Base-by-base conservation (phyloP, 2,888 invertebrate species). In the Eucera pruinosa region DNA sequence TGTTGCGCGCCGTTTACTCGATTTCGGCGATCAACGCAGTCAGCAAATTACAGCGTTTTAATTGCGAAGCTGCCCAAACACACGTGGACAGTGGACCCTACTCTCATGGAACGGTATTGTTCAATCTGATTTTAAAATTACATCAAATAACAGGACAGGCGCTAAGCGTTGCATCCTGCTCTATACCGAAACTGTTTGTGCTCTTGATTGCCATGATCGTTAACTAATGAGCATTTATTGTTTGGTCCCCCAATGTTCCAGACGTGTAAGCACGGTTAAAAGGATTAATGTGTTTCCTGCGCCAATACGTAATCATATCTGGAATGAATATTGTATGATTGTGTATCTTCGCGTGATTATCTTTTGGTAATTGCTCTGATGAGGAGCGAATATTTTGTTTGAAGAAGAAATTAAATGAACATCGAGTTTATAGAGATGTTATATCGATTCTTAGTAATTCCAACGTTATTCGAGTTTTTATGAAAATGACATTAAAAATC, bases 1-100 rank as follows among this genome's bases (percentile, higher is more conserved):
- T 33, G 67, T 64, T 48, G 54, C 61, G 30, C 18, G 57, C n/a
- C 57, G 50, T 60, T 50, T 48, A 54, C 54, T 39, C 67, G 45
- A 55, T 58, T 71, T 47, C 66, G 18, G 4, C 52, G 45, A 48
- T 67, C 62, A 15, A 13, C 48, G 15, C 27, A 15, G 18, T 2
- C 48, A 61, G 41, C 65, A 72, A 79, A 78, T 79, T 79, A 72
- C 60, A 61, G n/a, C 33, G 62, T 78, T 78, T 78, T 78, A 79
- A 78, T 72, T 65, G 58, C 55, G 25, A 5, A 15, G 15, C 15
- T n/a, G 15, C 15, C 66, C 39, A 33, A 66, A 66, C 65, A 58
- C 65, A 58, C 33, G 41, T 13, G n/a, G 15, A 20, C 13, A n/a
- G n/a, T n/a, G 5, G 39, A 43, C 2, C n/a, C n/a, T 1, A 18